Conservation (phyloP, 2,888 invertebrate genomes). For the Tromatobia lineatoria region DNA sequence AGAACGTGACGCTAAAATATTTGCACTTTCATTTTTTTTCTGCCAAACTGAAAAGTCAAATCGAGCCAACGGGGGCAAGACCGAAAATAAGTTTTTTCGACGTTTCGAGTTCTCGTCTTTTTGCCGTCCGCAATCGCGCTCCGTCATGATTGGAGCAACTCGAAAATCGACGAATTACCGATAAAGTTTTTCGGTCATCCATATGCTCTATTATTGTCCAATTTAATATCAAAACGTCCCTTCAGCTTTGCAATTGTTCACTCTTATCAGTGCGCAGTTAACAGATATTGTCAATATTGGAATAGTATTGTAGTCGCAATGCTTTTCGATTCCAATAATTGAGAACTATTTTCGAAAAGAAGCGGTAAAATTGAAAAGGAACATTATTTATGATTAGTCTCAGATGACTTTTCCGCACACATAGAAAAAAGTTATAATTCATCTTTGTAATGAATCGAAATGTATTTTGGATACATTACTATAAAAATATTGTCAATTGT, state of each 20-base stretch:
- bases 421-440: too few relatives aligned
- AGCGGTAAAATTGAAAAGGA: too few relatives aligned
- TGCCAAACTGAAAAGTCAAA: constrained; percentile 23
- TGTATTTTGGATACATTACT: too few relatives aligned
- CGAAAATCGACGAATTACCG: constrained; percentile 25
- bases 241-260: neutral
- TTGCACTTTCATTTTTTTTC: constrained; percentile 37
- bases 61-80: constrained; percentile 4
- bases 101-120: constrained; percentile 49
- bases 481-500: too few relatives aligned
- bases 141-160: constrained; percentile 28
- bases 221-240: neutral
- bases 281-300: neutral
- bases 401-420: too few relatives aligned
- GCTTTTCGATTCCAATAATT: too few relatives aligned
- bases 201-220: constrained; percentile 18
- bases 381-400: too few relatives aligned
- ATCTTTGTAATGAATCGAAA: too few relatives aligned
- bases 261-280: neutral
- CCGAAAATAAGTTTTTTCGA: constrained; percentile 12
- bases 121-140: constrained; percentile 77
- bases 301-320: too few relatives aligned
- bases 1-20: constrained; percentile 54
- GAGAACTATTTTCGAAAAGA: too few relatives aligned
- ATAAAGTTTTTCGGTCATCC: constrained; percentile 10